A percentile compares a stretch with the other conserved stretches of the same genome.
phyloP scores from a whole-genome alignment of 2,888 invertebrate species.

The Uropetala carovei region DNA sequence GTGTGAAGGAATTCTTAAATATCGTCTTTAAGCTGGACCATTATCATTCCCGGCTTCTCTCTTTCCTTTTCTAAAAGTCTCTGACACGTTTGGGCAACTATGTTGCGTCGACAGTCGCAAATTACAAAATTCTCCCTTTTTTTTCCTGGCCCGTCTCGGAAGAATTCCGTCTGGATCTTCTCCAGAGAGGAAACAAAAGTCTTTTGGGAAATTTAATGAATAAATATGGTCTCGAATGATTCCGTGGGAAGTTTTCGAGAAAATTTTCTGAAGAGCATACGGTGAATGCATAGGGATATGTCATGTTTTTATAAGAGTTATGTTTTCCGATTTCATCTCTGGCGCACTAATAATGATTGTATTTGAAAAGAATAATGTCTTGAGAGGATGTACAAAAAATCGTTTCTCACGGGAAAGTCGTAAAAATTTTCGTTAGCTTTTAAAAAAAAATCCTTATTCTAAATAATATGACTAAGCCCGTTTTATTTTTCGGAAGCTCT shows the following conservation, averaged over 20 bases:
- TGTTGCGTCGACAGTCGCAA: neutral
- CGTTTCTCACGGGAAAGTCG: too few relatives aligned
- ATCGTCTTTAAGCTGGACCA: neutral
- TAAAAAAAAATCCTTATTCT: too few relatives aligned
- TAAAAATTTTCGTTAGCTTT: too few relatives aligned
- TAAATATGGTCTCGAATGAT: slow-evolving; percentile 21
- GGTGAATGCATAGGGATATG: too few relatives aligned
- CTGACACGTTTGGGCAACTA: neutral
- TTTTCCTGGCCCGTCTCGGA: neutral
- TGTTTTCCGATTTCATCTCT: too few relatives aligned
- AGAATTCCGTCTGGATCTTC: slow-evolving; percentile 16
- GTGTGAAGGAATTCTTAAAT: neutral
- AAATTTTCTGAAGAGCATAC: neutral
- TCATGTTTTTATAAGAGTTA: too few relatives aligned
- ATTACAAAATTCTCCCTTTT: neutral
- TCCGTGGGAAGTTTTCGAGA: neutral
- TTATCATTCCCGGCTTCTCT: neutral
- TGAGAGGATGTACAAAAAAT: too few relatives aligned
- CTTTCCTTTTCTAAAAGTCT: neutral
- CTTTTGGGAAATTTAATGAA: neutral
- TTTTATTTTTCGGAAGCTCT: too few relatives aligned
- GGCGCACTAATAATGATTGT: too few relatives aligned
- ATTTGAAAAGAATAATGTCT: too few relatives aligned
- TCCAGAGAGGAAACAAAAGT: neutral
- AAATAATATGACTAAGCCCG: too few relatives aligned